Evolutionary conservation across 2,888 invertebrate species (phyloP).

Genomic region (Pristionchus maxplancki): DNA sequence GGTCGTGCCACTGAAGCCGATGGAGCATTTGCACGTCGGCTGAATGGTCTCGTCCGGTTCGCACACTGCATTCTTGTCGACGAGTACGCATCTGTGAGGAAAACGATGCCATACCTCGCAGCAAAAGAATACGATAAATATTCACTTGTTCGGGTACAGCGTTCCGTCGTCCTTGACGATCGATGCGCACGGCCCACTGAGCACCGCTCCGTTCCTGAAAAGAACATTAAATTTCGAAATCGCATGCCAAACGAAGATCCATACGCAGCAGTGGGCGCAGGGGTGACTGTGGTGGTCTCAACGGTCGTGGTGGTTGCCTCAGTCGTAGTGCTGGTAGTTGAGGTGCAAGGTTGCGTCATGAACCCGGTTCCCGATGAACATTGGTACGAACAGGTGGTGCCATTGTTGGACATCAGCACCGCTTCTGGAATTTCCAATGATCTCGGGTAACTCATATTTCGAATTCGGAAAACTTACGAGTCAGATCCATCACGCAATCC

Average conservation of each 20-base stretch:
- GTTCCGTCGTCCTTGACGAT: constrained; percentile 14
- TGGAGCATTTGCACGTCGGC: constrained; percentile 34
- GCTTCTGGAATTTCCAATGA: neutral
- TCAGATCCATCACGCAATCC: neutral
- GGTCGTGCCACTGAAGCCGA: constrained; percentile 18
- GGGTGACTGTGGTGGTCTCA: neutral
- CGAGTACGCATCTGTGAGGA: constrained; percentile 31
- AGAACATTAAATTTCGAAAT: neutral
- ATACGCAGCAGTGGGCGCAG: neutral
- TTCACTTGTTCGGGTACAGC: constrained; percentile 7
- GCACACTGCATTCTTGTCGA: neutral
- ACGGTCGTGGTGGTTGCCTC: neutral
- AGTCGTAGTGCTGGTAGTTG: neutral
- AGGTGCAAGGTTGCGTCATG: neutral
- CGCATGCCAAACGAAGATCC: too few species aligned
- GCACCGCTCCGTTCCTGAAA: neutral
- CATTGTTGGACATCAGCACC: neutral
- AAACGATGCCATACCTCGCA: neutral
- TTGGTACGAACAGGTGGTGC: neutral
- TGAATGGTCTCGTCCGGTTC: neutral
- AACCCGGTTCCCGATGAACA: neutral
- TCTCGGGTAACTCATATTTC: neutral
- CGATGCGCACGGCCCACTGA: neutral
- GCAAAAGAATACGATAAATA: neutral
- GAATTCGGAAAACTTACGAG: neutral